Percentiles rank a stretch among this genome's conserved stretches.
These are phyloP conservation scores for Drosophila setosimentum DNA, from an alignment of 2,888 invertebrate species.

Conservation along the genomic window DNA sequence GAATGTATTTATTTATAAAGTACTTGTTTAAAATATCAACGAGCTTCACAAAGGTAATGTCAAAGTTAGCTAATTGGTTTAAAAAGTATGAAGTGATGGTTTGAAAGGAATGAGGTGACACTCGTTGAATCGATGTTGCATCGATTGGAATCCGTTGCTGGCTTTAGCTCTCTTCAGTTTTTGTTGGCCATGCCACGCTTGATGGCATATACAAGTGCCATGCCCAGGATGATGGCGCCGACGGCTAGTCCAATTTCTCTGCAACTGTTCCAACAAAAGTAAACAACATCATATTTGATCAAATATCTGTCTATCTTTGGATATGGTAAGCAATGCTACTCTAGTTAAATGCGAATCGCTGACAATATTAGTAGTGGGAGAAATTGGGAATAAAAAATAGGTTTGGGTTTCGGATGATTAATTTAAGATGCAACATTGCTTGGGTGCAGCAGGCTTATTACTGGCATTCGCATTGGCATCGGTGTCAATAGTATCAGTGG, in stretches of 20 bases:
- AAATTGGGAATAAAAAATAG: neutral
- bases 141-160: neutral
- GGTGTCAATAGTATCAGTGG: constrained; percentile 36
- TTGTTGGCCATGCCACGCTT: constrained; percentile 59
- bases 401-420: constrained; percentile 33
- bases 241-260: constrained; percentile 79
- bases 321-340: neutral
- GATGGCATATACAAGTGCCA: constrained; percentile 74
- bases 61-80: neutral
- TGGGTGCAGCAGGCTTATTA: constrained; percentile 49
- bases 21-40: constrained; percentile 25
- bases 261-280: constrained; percentile 47
- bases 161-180: constrained; percentile 31
- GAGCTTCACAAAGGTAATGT: constrained; percentile 26
- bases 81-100: neutral
- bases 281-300: constrained; percentile 1
- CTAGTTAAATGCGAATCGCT: neutral
- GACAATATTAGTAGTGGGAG: neutral
- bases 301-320: constrained; percentile 1
- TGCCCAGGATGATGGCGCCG: constrained; percentile 78
- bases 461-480: constrained; percentile 29
- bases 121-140: neutral
- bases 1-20: constrained; percentile 11
- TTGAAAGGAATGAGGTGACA: constrained; percentile 56
- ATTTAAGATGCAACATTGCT: constrained; percentile 72